Evolutionary conservation across 2,888 invertebrate species (phyloP), one percentile per base, ranked within the genome.

Genomic region (Acrocyrtus sp.): DNA sequence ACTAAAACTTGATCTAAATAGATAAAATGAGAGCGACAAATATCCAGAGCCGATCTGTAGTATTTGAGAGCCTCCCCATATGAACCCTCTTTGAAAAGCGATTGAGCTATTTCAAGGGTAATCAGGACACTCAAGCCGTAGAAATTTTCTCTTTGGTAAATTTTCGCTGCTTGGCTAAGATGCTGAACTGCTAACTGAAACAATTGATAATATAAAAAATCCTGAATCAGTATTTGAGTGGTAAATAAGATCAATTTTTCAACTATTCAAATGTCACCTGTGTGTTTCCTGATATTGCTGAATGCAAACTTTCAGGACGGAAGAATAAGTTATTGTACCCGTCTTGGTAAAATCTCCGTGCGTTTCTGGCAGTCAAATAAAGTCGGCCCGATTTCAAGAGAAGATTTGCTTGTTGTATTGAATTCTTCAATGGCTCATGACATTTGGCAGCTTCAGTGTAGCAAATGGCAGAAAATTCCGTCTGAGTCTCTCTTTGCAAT

Each of bases 391-490:
- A 78, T 47, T 78, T 78, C 12, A 78, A 45, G 3, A 79, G 66
- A 0, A 75, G 62, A 53, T 78, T 81, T 0, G 78, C 79, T 45
- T 79, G 78, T 21, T 74, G 78, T 26, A 78, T 76, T 5, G 68
- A 68, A 73, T 80, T 78, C 34, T 75, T 76, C 8, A 81, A 57
- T 15, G 68, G 78, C 53, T 80, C 81, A 47, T 81, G 80, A 76
- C 80, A 80, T 63, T 77, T 75, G 0, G 80, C 73, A 3, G 78
- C 77, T 63, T 81, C 81, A 17, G 79, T 54, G 57, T 74, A 77
- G 39, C 81, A 81, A 45, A 81, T 69, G 0, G 78, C 81, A 6
- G 81, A 78, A 65, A 79, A 81, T 47, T 78, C 76, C 15, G 72
- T 72, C 27, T 81, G 81, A 26, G 72, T 77, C 53, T 81, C 81